Evolutionary conservation across 1,140 invertebrate genomes (phyloP).

Genomic region (Zaprionus taronus): DNA sequence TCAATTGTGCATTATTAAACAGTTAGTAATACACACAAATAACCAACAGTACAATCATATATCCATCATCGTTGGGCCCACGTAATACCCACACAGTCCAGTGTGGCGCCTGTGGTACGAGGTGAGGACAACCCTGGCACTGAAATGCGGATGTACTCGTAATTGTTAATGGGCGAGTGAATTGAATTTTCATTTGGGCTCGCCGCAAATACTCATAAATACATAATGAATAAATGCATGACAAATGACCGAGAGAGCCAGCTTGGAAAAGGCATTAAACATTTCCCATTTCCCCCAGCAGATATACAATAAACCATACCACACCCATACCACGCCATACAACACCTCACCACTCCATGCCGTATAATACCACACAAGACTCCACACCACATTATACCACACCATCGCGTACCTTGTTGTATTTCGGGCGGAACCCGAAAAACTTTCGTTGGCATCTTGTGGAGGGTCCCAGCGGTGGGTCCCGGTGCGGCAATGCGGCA

Average conservation of each 20-base stretch:
- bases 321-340: neutral
- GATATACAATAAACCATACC: neutral
- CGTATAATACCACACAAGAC: too few relatives aligned
- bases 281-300: slow-evolving; percentile 27
- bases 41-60: neutral
- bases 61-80: neutral
- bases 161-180: slow-evolving; percentile 49
- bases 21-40: neutral
- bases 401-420: neutral
- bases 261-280: slow-evolving; percentile 28
- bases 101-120: slow-evolving; percentile 34
- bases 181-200: slow-evolving; percentile 65
- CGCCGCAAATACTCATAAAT: slow-evolving; percentile 59
- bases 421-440: slow-evolving; percentile 5
- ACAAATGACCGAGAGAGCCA: slow-evolving; percentile 28
- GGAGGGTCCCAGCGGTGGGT: slow-evolving; percentile 55
- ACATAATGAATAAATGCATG: slow-evolving; percentile 69
- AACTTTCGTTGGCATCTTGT: slow-evolving; percentile 10
- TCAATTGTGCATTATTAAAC: neutral
- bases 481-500: slow-evolving; percentile 1
- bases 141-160: slow-evolving; percentile 51
- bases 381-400: neutral
- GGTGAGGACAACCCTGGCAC: neutral
- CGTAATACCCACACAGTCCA: neutral
- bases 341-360: too few relatives aligned